Evolutionary conservation across 2,113 vertebrate species (phyloP).

Genomic region (Phaethon lepturus): DNA sequence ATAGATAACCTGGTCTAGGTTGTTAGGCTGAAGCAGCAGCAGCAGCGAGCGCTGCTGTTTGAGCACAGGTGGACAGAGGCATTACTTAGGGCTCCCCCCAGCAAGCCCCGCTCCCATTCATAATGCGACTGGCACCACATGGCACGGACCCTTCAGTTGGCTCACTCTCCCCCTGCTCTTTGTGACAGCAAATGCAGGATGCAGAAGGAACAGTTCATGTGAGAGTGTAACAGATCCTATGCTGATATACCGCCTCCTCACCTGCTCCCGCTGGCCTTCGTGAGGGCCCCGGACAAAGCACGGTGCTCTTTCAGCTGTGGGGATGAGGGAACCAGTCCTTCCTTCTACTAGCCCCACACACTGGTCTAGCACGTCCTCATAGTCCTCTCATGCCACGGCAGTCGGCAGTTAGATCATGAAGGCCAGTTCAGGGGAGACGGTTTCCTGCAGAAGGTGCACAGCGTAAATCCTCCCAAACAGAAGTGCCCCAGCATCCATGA

Average conservation of each 20-base stretch:
- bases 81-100: background rate
- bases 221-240: background rate
- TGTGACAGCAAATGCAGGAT: background rate
- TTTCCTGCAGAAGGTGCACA: background rate
- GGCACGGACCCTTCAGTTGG: background rate
- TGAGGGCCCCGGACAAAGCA: background rate
- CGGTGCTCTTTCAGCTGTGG: background rate
- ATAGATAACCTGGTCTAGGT: background rate
- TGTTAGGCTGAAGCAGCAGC: background rate
- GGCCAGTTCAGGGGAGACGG: background rate
- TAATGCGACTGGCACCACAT: background rate
- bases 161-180: rapidly evolving
- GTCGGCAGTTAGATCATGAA: background rate
- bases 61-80: background rate
- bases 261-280: rapidly evolving
- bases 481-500: background rate
- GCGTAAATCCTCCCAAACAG: background rate
- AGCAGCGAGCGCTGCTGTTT: background rate
- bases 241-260: background rate
- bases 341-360: no score
- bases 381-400: rapidly evolving
- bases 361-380: background rate
- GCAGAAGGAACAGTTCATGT: background rate
- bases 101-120: background rate
- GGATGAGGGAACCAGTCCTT: background rate